A percentile compares a stretch with the other conserved stretches of the same genome.
phyloP scores from a whole-genome alignment of 2,888 invertebrate genomes.

The Dryobota labecula region DNA sequence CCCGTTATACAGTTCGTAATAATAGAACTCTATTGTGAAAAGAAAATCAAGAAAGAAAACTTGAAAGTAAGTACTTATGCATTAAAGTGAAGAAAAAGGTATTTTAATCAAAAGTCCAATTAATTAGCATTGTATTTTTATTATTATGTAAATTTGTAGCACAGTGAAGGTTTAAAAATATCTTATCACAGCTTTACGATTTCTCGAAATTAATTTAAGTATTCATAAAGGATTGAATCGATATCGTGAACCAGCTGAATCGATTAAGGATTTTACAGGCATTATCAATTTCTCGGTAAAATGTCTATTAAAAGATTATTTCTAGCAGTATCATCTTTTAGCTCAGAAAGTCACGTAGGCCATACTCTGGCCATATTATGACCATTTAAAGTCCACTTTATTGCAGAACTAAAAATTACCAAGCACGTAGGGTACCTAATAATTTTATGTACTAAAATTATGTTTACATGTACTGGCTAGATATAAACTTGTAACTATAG shows the following conservation, averaged over 20 bases:
- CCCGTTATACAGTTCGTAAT: background rate
- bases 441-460: constrained; percentile 18
- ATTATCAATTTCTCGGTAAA: constrained; percentile 55
- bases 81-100: background rate
- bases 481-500: no score
- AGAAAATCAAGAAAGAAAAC: background rate
- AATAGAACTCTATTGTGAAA: background rate
- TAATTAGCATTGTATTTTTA: background rate
- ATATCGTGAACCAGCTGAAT: constrained; percentile 45
- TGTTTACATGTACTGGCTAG: no score
- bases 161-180: constrained; percentile 33
- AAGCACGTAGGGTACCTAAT: background rate
- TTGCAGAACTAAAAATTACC: background rate
- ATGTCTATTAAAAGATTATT: constrained; percentile 40
- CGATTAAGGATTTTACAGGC: constrained; percentile 50
- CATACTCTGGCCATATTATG: constrained; percentile 8
- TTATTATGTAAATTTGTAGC: constrained; percentile 9
- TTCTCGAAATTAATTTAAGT: constrained; percentile 41
- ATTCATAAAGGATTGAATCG: constrained; percentile 35
- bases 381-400: constrained; percentile 1
- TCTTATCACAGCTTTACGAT: constrained; percentile 51
- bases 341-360: constrained; percentile 86
- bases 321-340: constrained; percentile 84
- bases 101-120: background rate
- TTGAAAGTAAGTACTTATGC: constrained; percentile 4